Base-by-base conservation (phyloP, 2,888 invertebrate genomes). In the Hyppa rectilinea region DNA sequence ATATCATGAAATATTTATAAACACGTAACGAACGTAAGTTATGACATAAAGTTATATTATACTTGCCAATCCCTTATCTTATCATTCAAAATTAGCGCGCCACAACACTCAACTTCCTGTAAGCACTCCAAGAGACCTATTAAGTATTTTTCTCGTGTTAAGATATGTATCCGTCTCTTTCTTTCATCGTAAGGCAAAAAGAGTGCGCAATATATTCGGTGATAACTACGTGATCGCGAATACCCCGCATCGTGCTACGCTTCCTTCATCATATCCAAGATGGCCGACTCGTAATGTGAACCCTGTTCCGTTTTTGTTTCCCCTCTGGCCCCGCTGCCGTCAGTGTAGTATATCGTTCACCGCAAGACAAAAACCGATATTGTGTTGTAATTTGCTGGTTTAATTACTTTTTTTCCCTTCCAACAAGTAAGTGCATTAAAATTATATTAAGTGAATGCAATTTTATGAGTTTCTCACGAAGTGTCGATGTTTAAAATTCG, bases 251-350 rank as follows among this genome's bases (percentile, higher is more conserved):
- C 69, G 75, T 71, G 55, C 67, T 64, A 26, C 59, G 71, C 73
- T 85, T 83, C 75, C 83, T 85, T 83, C 81, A 66, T 73, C 77
- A 71, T 83, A 86, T 87, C 85, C 89, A 92, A 93, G 85, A 94
- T 94, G 95, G 94, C 93, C 85, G 92, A 86, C 89, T 78, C 87
- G 84, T 82, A 87, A 85, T 94, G 96, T 92, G 95, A 96, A 96
- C 96, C 96, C 96, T 93, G 90, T 94, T 96, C 96, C 96, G 96
- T 89, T 96, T 94, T 95, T 92, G 94, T 94, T 95, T 95, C 95
- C 95, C 95, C 95, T 94, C 95, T 94, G 94, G 94, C 95, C 95
- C 96, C 95, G 94, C 94, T 89, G 94, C 94, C 94, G 95, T 95
- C 95, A 95, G 92, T 95, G 94, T 94, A 95, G 95, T 95, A 92